Evolutionary conservation across 2,113 vertebrate genomes (phyloP).

Genomic region (Ovibos moschatus): DNA sequence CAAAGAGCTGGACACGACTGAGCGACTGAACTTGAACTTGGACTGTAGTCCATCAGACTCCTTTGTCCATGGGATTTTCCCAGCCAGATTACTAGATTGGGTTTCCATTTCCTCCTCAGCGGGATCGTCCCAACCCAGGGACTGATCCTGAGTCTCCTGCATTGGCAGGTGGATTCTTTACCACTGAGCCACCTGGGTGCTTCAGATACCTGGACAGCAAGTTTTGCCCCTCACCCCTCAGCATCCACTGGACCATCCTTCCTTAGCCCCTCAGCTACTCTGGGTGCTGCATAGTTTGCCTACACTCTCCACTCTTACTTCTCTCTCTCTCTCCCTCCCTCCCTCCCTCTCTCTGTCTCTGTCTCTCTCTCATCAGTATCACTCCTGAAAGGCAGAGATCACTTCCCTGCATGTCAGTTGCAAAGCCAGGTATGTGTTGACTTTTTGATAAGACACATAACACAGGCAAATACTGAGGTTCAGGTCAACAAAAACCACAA

Average conservation of each 20-base stretch:
- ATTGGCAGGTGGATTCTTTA: not conserved
- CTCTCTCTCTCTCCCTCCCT: not conserved
- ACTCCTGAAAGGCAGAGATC: not conserved
- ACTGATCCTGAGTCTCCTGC: not conserved
- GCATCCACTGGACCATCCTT: accelerated
- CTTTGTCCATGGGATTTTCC: not conserved
- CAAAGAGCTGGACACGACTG: not conserved
- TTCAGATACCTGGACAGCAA: not conserved
- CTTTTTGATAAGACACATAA: not conserved
- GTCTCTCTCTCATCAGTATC: not conserved
- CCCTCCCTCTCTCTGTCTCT: no score
- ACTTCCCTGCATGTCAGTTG: not conserved
- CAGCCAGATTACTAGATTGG: not conserved
- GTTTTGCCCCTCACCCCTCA: not conserved
- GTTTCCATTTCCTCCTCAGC: not conserved
- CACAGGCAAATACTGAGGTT: not conserved
- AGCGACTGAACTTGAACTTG: not conserved
- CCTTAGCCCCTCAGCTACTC: not conserved
- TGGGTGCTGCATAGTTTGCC: not conserved
- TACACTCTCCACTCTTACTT: not conserved
- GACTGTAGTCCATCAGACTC: not conserved
- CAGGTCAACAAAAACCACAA: not conserved
- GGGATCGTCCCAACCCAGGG: not conserved
- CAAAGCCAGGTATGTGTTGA: not conserved
- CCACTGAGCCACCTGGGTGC: not conserved